These are phyloP conservation scores for Limnephilus marmoratus DNA, from an alignment of 2,888 invertebrate species.

Conservation along the genomic window DNA sequence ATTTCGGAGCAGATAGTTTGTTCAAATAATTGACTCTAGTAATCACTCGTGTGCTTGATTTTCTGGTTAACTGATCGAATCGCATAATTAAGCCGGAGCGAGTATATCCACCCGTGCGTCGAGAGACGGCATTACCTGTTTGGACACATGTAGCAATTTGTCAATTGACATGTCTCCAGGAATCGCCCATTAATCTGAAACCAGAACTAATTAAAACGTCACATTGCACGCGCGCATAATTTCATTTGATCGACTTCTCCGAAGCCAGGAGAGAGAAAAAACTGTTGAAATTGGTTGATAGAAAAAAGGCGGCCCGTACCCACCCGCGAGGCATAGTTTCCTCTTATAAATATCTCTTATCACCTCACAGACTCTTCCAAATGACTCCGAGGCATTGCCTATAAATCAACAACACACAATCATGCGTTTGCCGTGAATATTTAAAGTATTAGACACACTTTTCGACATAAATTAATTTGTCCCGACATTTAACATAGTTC, in stretches of 20 bases:
- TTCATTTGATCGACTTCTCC: conserved; percentile 46
- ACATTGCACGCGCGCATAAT: conserved; percentile 54
- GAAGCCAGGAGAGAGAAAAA: conserved; percentile 4
- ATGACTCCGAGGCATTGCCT: background rate
- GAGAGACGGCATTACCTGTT: conserved; percentile 49
- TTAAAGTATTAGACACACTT: conserved; percentile 39
- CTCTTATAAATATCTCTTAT: conserved; percentile 18
- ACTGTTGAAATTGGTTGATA: conserved; percentile 33
- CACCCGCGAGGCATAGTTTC: conserved; percentile 11
- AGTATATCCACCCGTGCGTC: conserved; percentile 10
- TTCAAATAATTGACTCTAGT: background rate
- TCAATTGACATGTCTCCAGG: conserved; percentile 35
- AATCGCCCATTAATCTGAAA: conserved; percentile 50
- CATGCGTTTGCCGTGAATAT: conserved; percentile 40
- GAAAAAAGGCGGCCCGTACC: background rate
- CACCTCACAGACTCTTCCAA: conserved; percentile 8
- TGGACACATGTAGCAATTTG: conserved; percentile 53
- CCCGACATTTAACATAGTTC: conserved; percentile 29
- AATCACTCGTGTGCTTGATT: background rate
- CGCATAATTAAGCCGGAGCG: conserved; percentile 20
- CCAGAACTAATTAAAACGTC: conserved; percentile 53
- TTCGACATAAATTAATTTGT: conserved; percentile 37
- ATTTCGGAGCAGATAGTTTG: background rate
- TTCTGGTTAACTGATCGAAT: background rate
- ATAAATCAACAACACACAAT: conserved; percentile 39